These are phyloP conservation scores for Siniperca chuatsi DNA, from an alignment of 2,113 vertebrate species.

Conservation along the genomic window DNA sequence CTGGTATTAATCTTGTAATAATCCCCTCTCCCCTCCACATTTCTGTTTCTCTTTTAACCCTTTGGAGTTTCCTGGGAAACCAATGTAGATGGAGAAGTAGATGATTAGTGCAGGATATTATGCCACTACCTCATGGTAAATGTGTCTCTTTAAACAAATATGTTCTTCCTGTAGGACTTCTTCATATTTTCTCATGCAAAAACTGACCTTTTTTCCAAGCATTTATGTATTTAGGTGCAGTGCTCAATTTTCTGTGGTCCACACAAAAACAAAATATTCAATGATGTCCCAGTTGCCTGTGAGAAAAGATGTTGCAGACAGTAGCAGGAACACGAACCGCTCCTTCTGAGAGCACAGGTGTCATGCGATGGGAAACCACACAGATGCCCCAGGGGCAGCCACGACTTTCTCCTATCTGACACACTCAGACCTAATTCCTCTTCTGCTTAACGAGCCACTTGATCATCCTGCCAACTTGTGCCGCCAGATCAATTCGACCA, in stretches of 20 bases:
- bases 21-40: background rate
- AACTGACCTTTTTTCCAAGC: slow-evolving; percentile 28
- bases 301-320: slow-evolving; percentile 13
- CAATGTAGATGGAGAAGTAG: background rate
- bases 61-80: slow-evolving; percentile 19
- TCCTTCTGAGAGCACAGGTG: slow-evolving; percentile 56
- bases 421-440: slow-evolving; percentile 70
- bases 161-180: background rate
- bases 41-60: slow-evolving; percentile 7
- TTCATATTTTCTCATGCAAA: slow-evolving; percentile 38
- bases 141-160: slow-evolving; percentile 14
- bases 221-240: slow-evolving; percentile 22
- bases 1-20: slow-evolving; percentile 49
- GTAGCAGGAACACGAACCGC: slow-evolving; percentile 17
- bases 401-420: slow-evolving; percentile 65
- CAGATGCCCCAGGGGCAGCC: slow-evolving; percentile 31
- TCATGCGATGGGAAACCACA: slow-evolving; percentile 50
- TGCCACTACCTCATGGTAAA: background rate
- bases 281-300: slow-evolving; percentile 7
- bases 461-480: slow-evolving; percentile 76
- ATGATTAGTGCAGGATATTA: background rate
- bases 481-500: slow-evolving; percentile 72
- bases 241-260: slow-evolving; percentile 14
- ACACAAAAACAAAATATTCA: background rate
- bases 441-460: slow-evolving; percentile 80